Evolutionary conservation across 2,113 vertebrate genomes (phyloP), one percentile per base, ranked within the genome.

Genomic region (Psephotus haematonotus): DNA sequence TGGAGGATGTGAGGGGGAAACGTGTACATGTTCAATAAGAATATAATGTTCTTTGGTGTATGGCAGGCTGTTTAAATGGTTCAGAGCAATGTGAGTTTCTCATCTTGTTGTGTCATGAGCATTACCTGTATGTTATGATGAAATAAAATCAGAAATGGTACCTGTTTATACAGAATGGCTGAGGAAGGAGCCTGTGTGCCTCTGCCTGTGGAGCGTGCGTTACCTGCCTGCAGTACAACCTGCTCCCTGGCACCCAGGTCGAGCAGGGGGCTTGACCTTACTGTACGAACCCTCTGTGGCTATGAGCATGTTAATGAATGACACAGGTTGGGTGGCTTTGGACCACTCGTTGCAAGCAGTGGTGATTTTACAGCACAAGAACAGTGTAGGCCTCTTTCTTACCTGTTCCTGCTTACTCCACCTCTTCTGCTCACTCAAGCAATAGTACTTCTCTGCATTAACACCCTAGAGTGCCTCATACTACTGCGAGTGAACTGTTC

Each of bases 81-180:
- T 97, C 71, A 50, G 82, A 97, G 89, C 92, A 86, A 95, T 97
- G 97, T 62, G 97, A 93, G 92, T 94, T 98, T 97, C 97, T 98
- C 96, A 94, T 97, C 96, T 84, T 95, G 88, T 96, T 97, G 97
- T 97, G 97, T 97, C 97, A 95, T 97, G 92, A 96, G 92, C 96
- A 97, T 97, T 94, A 97, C 95, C 91, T 97, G 97, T 98, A 98
- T 97, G 98, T 98, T 98, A 98, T 83, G 96, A 96, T 97, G 93
- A 98, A 98, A 98, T 98, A 98, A 98, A 98, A 97, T 97, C 94
- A 97, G 93, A 98, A 97, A 97, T 97, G 98, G 98, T 98, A 98
- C 98, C 97, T 97, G 96, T 97, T 97, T 98, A 95, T 97, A 98
- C 24, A 78, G 82, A 96, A 94, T 0, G 7, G 65, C 68, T 83